Evolutionary conservation across 2,888 invertebrate species (phyloP), one percentile per base, ranked within the genome.

Genomic region (Tachina grossa): DNA sequence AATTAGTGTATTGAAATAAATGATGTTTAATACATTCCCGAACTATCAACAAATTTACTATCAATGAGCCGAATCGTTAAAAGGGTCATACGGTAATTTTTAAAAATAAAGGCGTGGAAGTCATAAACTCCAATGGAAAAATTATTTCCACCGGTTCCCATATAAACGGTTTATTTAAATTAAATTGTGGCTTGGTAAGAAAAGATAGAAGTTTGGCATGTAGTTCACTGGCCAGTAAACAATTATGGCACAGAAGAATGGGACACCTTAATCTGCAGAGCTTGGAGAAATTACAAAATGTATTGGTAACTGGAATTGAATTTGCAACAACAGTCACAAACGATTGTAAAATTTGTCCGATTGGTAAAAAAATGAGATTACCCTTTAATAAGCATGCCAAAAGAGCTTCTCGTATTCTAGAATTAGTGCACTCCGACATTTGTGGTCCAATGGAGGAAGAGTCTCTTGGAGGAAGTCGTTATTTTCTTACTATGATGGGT

Each of bases 381-480:
- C 87, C 88, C 8, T 90, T 89, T 68, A 74, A 83, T 16, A 83
- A 85, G 49, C 47, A 43, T 9, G 84, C 78, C 19, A 83, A 78
- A 6, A 83, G 86, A 68, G 87, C 89, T 13, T 87, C 43, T 19
- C 43, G 78, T 61, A 55, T 86, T 49, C 83, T 92, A 41, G 89
- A 92, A 22, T 5, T 91, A 16, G 79, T 92, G 4, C 91, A 92
- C 74, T 82, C 90, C 1, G 92, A 92, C 84, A 75, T 92, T 1
- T 91, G 91, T 87, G 91, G 92, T 9, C 91, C 91, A 8, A 91
- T 92, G 90, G 89, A 91, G 78, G 85, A 76, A 5, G 65, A 79
- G 11, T 92, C 92, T 9, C 43, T 79, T 49, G 83, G 87, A 14
- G 79, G 63, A 9, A 61, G 43, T 1, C 55, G 49, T 55, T 83